Conservation (phyloP, 1,140 invertebrate genomes). For the Dolichoris vasculosae region DNA sequence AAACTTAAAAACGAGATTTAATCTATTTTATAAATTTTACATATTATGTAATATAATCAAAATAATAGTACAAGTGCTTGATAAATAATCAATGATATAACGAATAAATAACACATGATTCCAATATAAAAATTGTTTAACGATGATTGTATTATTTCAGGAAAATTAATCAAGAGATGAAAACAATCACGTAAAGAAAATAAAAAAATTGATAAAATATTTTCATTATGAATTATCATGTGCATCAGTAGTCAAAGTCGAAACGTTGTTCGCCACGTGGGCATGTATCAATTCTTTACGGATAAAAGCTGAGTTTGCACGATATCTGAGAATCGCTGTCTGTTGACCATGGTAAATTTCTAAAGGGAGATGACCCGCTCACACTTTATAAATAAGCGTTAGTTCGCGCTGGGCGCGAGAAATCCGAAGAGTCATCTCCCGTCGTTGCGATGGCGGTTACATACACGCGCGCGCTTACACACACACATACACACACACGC, state of each 20-base stretch:
- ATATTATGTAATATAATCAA: background rate
- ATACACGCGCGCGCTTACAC: background rate
- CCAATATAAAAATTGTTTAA: too few species aligned
- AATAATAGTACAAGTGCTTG: background rate
- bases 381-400: conserved; percentile 46
- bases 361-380: conserved; percentile 3
- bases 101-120: too few species aligned
- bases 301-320: too few species aligned
- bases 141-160: too few species aligned
- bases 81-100: too few species aligned
- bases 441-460: conserved; percentile 46
- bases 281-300: too few species aligned
- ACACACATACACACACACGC: background rate
- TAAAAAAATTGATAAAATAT: background rate
- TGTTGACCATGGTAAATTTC: background rate
- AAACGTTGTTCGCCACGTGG: background rate
- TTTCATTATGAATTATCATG: background rate
- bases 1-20: background rate
- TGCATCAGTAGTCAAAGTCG: background rate
- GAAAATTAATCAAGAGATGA: too few species aligned
- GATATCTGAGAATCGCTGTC: background rate
- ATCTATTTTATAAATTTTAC: background rate
- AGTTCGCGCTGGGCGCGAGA: conserved; percentile 45
- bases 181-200: too few species aligned
- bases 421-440: conserved; percentile 62